Conservation (phyloP, 2,113 vertebrate species). For the Poicephalus meyeri region DNA sequence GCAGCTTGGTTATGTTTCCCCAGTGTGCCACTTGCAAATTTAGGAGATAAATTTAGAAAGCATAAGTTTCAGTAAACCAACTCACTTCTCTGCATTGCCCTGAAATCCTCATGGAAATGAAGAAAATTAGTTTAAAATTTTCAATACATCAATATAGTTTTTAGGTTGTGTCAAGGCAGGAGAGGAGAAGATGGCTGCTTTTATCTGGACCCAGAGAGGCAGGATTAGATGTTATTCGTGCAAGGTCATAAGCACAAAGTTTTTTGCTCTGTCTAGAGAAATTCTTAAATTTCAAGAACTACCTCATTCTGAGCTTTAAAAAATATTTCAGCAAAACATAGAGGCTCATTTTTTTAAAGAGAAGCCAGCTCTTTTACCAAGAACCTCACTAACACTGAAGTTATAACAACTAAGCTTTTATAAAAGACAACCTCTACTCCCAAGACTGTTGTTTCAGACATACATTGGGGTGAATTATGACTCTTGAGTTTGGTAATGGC, state of each 20-base stretch:
- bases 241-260: neutral
- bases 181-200: neutral
- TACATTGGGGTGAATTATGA: neutral
- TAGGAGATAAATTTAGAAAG: neutral
- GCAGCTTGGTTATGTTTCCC: neutral
- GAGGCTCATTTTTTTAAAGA: neutral
- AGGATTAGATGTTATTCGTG: neutral
- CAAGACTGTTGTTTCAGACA: neutral
- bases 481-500: neutral
- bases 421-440: neutral
- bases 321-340: neutral
- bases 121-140: neutral
- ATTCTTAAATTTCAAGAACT: neutral
- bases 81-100: neutral
- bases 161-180: neutral
- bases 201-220: rapidly evolving
- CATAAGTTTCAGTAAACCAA: neutral
- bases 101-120: neutral
- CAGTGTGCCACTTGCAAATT: neutral
- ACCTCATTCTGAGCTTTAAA: neutral
- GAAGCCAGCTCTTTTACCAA: neutral
- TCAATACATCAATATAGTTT: neutral
- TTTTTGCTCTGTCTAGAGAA: neutral
- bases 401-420: neutral
- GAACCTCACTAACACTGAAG: neutral